Base-by-base conservation (phyloP, 2,888 invertebrate species). In the Rhogogaster chlorosoma region DNA sequence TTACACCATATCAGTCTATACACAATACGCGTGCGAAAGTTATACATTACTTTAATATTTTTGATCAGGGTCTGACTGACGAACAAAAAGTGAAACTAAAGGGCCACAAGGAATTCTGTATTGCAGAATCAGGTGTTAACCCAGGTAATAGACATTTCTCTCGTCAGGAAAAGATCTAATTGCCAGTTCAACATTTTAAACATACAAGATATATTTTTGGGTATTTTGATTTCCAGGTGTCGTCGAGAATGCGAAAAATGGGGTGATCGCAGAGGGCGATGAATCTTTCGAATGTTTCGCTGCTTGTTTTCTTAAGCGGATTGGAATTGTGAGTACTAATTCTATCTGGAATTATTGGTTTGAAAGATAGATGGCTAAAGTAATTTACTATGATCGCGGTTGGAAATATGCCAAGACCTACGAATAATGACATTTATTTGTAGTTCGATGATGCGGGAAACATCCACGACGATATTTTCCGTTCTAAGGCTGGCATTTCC, bases 321-420 rank as follows among this genome's bases (percentile, higher is more conserved):
- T 91, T n/a, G 90, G 89, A 86, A 87, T 91, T 75, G 93, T 93
- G 87, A 90, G 92, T 91, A 61, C 12, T 71, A n/a, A n/a, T n/a
- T n/a, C n/a, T n/a, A n/a, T n/a, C n/a, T n/a, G 45, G 57, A 6
- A 49, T 22, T 36, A 82, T 49, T 7, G 53, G 12, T 29, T 49
- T 38, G 0, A 22, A 45, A 64, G n/a, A 9, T 29, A 22, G 15
- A 70, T 15, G 70, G 42, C 26, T 29, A 82, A 75, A 57, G 26
- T 73, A 32, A 71, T 71, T 83, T n/a, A 18, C 15, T 7, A 57
- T 75, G 7, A 61, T 67, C 49, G 9, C n/a, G 42, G 22, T 42
- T 12, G 0, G 38, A 73, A n/a, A 10, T 42, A 38, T 12, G 15
- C 12, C 45, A 0, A 73, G n/a, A 73, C n/a, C 5, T 64, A 7